Percentiles rank a stretch among this genome's conserved stretches.
Conservation (phyloP, 2,113 vertebrate species). For the Syrmaticus mikado region DNA sequence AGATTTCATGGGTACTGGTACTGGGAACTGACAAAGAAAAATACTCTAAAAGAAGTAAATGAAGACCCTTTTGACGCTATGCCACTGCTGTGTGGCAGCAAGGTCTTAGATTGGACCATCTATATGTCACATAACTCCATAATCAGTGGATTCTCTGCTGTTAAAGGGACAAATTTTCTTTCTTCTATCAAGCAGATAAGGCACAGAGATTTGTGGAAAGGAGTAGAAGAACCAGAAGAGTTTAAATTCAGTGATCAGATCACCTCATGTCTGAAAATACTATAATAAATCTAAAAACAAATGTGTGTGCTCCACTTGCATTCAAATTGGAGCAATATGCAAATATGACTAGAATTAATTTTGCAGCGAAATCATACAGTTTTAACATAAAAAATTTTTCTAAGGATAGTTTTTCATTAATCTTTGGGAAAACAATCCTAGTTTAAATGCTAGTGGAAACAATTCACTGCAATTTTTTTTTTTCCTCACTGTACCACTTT, state of each 20-base stretch:
- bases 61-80: not conserved
- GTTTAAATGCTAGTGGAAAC: not conserved
- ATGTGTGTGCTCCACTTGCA: not conserved
- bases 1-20: not conserved
- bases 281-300: not conserved
- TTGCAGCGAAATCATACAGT: not conserved
- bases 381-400: not conserved
- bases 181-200: not conserved
- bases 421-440: not conserved
- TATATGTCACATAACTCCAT: not conserved
- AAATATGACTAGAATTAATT: not conserved
- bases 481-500: not conserved
- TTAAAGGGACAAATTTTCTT: not conserved
- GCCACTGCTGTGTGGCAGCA: not conserved
- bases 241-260: not conserved
- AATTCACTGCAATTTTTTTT: not conserved
- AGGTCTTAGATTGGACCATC: not conserved
- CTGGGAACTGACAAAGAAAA: not conserved
- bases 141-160: not conserved
- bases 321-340: not conserved
- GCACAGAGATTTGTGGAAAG: not conserved
- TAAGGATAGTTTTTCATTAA: not conserved
- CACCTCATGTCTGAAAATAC: not conserved
- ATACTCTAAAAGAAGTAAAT: not conserved
- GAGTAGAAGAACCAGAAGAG: not conserved